Conservation (phyloP, 2,888 invertebrate species). For the Augochlorella aurata region DNA sequence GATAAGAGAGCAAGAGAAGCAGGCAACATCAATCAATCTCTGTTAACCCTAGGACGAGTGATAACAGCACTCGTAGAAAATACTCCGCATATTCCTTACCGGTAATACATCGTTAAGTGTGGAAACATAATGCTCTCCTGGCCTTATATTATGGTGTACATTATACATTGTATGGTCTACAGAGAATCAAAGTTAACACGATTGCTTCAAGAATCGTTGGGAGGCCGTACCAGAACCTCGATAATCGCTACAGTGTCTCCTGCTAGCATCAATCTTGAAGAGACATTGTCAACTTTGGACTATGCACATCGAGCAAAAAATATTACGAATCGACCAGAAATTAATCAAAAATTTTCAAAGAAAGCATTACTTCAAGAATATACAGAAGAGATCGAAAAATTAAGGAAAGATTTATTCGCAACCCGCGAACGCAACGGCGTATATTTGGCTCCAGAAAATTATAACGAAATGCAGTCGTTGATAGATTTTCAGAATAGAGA, state of each 20-base stretch:
- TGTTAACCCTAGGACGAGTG: conserved; percentile 96
- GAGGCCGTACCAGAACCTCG: conserved; percentile 97
- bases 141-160: not conserved
- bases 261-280: conserved; percentile 93
- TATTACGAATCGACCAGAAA: conserved; percentile 95
- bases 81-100: conserved; percentile 96
- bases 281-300: conserved; percentile 96
- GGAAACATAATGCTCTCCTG: not conserved
- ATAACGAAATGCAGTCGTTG: conserved; percentile 86
- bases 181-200: conserved; percentile 98
- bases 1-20: conserved; percentile 97
- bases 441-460: conserved; percentile 93
- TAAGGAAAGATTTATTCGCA: conserved; percentile 93
- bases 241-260: conserved; percentile 98
- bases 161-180: conserved; percentile 52
- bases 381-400: conserved; percentile 94
- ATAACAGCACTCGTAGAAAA: conserved; percentile 97
- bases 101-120: conserved; percentile 82
- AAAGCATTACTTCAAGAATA: conserved; percentile 92
- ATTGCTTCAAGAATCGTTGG: conserved; percentile 96
- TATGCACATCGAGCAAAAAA: conserved; percentile 97
- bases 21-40: conserved; percentile 97
- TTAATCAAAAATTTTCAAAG: conserved; percentile 94
- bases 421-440: conserved; percentile 94
- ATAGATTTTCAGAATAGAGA: conserved; percentile 87